Evolutionary conservation across 2,797 vertebrate genomes (phyloP).

Genomic region (Discoglossus pictus): DNA sequence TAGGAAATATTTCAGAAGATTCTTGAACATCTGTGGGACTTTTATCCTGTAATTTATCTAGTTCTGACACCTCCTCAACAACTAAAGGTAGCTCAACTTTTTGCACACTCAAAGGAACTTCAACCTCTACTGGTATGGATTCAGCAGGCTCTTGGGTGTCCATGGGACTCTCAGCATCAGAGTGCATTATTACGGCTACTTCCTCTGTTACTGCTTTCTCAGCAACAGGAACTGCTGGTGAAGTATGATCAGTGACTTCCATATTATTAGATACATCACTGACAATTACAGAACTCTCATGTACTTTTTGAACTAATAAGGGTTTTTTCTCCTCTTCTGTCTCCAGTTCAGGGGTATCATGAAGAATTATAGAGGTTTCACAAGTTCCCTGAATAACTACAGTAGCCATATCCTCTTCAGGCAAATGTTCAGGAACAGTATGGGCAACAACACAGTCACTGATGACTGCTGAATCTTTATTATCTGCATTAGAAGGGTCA

Average conservation of each 20-base stretch:
- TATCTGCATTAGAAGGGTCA: background rate
- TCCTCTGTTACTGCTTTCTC: background rate
- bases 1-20: background rate
- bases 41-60: background rate
- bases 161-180: background rate
- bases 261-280: background rate
- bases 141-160: background rate
- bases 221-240: too few species aligned
- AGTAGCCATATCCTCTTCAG: background rate
- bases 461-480: background rate
- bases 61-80: background rate
- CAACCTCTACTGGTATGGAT: background rate
- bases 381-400: background rate
- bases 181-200: background rate
- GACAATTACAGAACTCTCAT: background rate
- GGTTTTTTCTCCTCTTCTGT: background rate
- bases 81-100: background rate
- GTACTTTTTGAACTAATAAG: background rate
- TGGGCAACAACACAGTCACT: background rate
- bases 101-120: background rate
- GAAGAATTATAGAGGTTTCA: slow-evolving; percentile 2
- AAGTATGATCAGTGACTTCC: background rate
- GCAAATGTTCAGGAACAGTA: background rate
- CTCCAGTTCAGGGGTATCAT: background rate
- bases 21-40: background rate